Evolutionary conservation across 2,797 vertebrate species (phyloP).

Genomic region (Austrolebias charrua): DNA sequence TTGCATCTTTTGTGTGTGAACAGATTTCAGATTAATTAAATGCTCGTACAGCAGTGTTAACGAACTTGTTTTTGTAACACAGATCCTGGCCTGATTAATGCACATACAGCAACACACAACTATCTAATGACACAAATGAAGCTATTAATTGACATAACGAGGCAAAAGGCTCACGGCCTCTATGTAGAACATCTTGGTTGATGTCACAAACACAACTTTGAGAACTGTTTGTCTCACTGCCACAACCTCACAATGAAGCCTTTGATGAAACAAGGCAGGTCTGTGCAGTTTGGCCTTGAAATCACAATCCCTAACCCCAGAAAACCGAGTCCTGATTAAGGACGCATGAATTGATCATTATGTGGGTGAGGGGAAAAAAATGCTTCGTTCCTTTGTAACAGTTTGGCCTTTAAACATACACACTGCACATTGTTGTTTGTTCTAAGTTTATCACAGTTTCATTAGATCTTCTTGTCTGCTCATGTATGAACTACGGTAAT

Average conservation of each 20-base stretch:
- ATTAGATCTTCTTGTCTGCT: constrained; percentile 32
- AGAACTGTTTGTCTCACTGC: constrained; percentile 61
- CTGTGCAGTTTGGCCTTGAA: constrained; percentile 69
- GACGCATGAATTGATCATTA: constrained; percentile 62
- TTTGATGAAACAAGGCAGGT: constrained; percentile 65
- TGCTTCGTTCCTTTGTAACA: constrained; percentile 32
- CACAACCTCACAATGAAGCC: constrained; percentile 57
- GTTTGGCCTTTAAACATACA: constrained; percentile 44
- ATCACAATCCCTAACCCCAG: constrained; percentile 47
- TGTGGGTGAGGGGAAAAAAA: constrained; percentile 57
- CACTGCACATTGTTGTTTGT: background rate
- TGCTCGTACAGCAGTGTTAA: constrained; percentile 19
- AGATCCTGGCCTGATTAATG: constrained; percentile 27
- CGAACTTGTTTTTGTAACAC: constrained; percentile 17
- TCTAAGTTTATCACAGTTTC: constrained; percentile 26
- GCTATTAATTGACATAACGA: constrained; percentile 61
- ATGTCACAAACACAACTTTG: constrained; percentile 63
- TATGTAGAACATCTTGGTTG: constrained; percentile 44
- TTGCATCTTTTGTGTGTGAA: background rate
- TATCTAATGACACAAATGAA: constrained; percentile 54
- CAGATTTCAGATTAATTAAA: constrained; percentile 12
- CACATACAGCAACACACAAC: constrained; percentile 22
- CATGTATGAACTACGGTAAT: constrained; percentile 38
- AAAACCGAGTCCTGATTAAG: constrained; percentile 62
- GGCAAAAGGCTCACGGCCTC: constrained; percentile 38